Percentiles rank a stretch among this genome's conserved stretches.
phyloP scores from a whole-genome alignment of 1,140 invertebrate species.

The Drosophila miranda region DNA sequence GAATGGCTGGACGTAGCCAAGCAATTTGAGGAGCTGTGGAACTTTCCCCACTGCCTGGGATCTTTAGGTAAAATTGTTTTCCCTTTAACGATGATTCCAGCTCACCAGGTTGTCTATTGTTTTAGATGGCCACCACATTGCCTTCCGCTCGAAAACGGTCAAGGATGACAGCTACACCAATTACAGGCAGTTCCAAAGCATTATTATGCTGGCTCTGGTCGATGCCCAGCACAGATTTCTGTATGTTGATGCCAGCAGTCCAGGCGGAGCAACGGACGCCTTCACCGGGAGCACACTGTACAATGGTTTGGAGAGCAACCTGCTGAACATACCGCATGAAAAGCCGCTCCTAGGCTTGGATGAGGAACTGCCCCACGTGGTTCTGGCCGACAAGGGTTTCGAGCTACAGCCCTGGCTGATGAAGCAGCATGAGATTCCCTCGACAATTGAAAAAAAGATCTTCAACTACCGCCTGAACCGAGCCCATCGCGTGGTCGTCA shows the following conservation, averaged over 20 bases:
- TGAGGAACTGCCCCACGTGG: slow-evolving; percentile 10
- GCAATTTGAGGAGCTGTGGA: slow-evolving; percentile 3
- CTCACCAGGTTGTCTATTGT: background rate
- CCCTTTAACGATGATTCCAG: background rate
- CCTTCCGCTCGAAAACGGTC: background rate
- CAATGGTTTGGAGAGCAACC: slow-evolving; percentile 14
- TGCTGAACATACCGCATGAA: slow-evolving; percentile 6
- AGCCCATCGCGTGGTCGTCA: slow-evolving; percentile 3
- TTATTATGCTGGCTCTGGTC: slow-evolving; percentile 9
- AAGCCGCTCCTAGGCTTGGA: background rate
- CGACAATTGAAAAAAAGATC: background rate
- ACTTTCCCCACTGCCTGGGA: slow-evolving; percentile 16
- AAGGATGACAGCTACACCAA: slow-evolving; percentile 2
- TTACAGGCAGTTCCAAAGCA: slow-evolving; percentile 9
- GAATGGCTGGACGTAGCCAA: background rate
- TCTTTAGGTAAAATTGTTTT: background rate
- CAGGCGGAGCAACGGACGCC: slow-evolving; percentile 1
- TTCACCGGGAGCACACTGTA: slow-evolving; percentile 11
- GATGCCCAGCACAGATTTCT: slow-evolving; percentile 5
- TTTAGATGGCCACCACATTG: slow-evolving; percentile 9
- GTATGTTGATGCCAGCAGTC: background rate
- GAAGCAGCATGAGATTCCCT: slow-evolving; percentile 1
- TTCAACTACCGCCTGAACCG: slow-evolving; percentile 13
- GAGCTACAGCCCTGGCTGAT: slow-evolving; percentile 9
- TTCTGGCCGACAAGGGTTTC: slow-evolving; percentile 3